Evolutionary conservation across 2,888 invertebrate species (phyloP), one percentile per base, ranked within the genome.

Genomic region (Caenorhabditis sulstoni): DNA sequence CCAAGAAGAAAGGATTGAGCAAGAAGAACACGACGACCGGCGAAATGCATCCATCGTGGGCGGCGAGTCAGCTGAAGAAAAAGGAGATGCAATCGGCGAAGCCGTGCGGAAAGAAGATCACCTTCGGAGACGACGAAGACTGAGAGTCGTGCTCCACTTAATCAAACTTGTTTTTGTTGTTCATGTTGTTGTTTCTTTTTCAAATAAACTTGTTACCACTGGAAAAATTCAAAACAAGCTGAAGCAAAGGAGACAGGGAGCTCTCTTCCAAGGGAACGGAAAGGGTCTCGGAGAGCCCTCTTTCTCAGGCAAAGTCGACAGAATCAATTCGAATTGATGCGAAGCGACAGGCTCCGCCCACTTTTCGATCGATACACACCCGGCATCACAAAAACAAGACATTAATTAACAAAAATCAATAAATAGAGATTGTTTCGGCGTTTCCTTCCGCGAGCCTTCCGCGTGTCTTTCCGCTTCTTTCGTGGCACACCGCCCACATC

Each of bases 21-120:
- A 74, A 79, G 35, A 77, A 71, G 12, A 49, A 57, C 20, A 22
- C 5, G 11, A 12, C 16, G 8, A 18, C 55, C 44, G 78, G 62
- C 11, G 67, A 66, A 59, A 47, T 73, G 22, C 80, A 80, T 55
- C 80, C 80, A n/a, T 80, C 80, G 0, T 80, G 80, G 80, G 41
- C 58, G 12, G 80, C 80, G 1, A 65, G 64, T 35, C 67, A 66
- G 41, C 65, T 55, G 37, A 75, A 80, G 20, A 75, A 76, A 23
- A 62, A 71, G 41, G 71, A 80, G 49, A 22, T 68, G 61, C 58
- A 61, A 35, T 35, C 70, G 39, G 75, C 73, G 41, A 73, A 71
- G 52, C 80, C 80, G 4, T 61, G 66, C 23, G 80, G 80, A 57
- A 80, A 80, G 57, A 76, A 76, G 29, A 80, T 67, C 45, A 49